These are phyloP conservation scores for Seira sanloemensis DNA, from an alignment of 2,888 invertebrate species.

Conservation along the genomic window DNA sequence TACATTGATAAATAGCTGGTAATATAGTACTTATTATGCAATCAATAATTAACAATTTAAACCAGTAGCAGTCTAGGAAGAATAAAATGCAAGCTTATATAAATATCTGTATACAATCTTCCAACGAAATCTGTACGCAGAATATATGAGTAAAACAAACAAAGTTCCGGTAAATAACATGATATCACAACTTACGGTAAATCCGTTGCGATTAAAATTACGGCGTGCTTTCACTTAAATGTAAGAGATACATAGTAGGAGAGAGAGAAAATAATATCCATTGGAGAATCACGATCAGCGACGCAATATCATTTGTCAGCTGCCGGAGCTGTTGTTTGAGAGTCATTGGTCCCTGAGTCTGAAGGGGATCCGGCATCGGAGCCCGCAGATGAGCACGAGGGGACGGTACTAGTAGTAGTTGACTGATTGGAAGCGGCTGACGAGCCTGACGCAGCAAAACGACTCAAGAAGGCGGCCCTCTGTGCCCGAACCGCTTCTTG, in stretches of 20 bases:
- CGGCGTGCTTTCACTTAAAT: too few relatives aligned
- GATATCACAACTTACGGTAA: neutral
- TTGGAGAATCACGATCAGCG: neutral
- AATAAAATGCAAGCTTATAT: neutral
- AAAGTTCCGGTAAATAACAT: neutral
- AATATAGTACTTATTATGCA: neutral
- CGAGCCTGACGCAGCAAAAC: constrained; percentile 31
- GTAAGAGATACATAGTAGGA: too few relatives aligned
- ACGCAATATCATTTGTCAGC: neutral
- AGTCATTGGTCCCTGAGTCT: neutral
- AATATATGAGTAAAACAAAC: neutral
- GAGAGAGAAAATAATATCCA: neutral
- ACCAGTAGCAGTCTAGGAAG: neutral
- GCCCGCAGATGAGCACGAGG: constrained; percentile 17
- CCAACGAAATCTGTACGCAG: too few relatives aligned
- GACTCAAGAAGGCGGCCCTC: constrained; percentile 62
- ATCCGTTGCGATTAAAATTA: neutral
- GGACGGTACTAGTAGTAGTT: neutral
- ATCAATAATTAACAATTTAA: neutral
- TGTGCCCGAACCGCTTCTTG: constrained; percentile 61
- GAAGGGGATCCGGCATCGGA: neutral
- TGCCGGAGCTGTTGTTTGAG: neutral
- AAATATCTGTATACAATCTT: too few relatives aligned
- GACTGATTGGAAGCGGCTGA: neutral
- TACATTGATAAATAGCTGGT: neutral